Percentiles rank a stretch among this genome's conserved stretches.
Evolutionary conservation across 92 coral and sea anemone genomes (phyloP).

Genomic region (Heliopora coerulea): DNA sequence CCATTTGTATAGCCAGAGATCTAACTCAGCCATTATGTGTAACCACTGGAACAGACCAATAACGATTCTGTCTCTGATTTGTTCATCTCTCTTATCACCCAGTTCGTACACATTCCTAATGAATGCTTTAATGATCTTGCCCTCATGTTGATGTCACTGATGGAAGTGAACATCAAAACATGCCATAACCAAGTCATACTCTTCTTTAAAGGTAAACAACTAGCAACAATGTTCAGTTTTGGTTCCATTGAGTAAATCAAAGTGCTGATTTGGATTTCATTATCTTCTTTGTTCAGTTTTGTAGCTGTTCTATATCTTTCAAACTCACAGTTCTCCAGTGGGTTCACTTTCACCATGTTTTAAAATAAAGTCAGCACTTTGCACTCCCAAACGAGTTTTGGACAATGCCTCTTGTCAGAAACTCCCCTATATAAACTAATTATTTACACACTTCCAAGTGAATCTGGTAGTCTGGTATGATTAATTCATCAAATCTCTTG

Average conservation of each 20-base stretch:
- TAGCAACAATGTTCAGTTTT: constrained; percentile 7
- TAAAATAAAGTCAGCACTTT: neutral
- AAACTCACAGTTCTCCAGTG: constrained; percentile 7
- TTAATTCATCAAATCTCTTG: no score
- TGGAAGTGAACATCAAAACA: constrained; percentile 35
- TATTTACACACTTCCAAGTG: no score
- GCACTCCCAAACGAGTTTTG: neutral
- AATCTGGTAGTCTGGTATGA: no score
- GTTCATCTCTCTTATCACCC: constrained; percentile 28
- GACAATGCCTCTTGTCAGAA: no score
- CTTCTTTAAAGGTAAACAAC: neutral
- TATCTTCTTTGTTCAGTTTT: constrained; percentile 28
- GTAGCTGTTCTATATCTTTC: constrained; percentile 18
- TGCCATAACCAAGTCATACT: constrained; percentile 21
- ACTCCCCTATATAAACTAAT: no score
- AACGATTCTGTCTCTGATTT: constrained; percentile 53
- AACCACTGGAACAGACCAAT: constrained; percentile 49
- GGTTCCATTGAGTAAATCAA: constrained; percentile 30
- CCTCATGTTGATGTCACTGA: constrained; percentile 24
- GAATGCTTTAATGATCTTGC: constrained; percentile 27
- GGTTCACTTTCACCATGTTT: neutral
- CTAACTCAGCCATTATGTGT: constrained; percentile 49
- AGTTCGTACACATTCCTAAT: constrained; percentile 28
- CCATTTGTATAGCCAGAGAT: constrained; percentile 43
- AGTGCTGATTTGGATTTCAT: constrained; percentile 31